Percentiles rank a stretch among this genome's conserved stretches.
These are phyloP conservation scores for Oenanthe melanoleuca DNA, from an alignment of 2,113 vertebrate species.

Conservation along the genomic window DNA sequence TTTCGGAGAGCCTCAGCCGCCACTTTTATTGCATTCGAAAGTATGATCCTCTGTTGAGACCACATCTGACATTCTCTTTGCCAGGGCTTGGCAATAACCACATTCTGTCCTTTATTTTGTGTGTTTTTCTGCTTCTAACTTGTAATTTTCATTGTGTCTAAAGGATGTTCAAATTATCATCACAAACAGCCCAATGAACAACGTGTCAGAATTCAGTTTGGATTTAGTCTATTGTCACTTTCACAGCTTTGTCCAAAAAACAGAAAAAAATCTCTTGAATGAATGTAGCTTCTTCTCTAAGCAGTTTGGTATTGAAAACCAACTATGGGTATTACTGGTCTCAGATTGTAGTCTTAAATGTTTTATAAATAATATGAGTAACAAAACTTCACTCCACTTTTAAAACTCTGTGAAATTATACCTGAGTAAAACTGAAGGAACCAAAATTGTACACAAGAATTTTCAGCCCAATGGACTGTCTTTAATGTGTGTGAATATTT, in stretches of 20 bases:
- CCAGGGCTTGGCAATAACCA: background rate
- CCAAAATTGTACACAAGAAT: background rate
- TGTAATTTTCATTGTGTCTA: background rate
- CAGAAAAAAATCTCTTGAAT: background rate
- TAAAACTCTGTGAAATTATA: background rate
- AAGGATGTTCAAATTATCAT: background rate
- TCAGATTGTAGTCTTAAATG: background rate
- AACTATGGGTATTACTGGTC: background rate
- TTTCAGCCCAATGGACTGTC: background rate
- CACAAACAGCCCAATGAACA: background rate
- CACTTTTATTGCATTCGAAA: slow-evolving; percentile 89
- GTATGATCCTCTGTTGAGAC: slow-evolving; percentile 64
- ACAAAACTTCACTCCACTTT: background rate
- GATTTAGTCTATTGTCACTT: background rate
- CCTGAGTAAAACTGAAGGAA: background rate
- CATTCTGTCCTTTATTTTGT: background rate
- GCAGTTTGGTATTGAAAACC: background rate
- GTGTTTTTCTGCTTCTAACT: background rate
- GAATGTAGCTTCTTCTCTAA: background rate
- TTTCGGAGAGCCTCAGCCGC: slow-evolving; percentile 90
- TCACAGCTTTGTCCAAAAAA: background rate
- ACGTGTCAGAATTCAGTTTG: background rate
- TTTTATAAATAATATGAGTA: background rate
- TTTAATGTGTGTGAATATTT: background rate
- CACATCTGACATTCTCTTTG: background rate